Evolutionary conservation across 2,113 vertebrate species (phyloP).

Genomic region (Periophthalmus modestus): DNA sequence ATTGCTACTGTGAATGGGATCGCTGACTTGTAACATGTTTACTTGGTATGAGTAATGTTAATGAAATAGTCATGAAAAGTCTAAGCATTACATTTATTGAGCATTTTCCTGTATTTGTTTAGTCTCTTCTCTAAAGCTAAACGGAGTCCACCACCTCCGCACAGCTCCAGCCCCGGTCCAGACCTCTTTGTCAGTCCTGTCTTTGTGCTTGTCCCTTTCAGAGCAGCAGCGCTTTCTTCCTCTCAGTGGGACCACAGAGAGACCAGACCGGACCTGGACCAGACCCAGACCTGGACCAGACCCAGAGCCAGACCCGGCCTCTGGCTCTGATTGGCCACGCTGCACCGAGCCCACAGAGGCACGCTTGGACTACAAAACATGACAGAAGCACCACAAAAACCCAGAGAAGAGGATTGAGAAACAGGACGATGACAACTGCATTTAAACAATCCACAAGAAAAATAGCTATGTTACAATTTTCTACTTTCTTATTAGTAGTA

Average conservation of each 20-base stretch:
- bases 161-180: conserved; percentile 42
- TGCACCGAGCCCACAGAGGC: conserved; percentile 59
- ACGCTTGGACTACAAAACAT: conserved; percentile 64
- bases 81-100: too few species aligned
- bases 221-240: conserved; percentile 56
- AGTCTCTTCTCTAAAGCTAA: too few species aligned
- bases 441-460: too few species aligned
- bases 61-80: too few species aligned
- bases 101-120: too few species aligned
- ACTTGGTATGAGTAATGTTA: too few species aligned
- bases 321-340: conserved; percentile 70
- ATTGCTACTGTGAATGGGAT: too few species aligned
- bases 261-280: conserved; percentile 22
- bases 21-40: too few species aligned
- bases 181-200: conserved; percentile 61
- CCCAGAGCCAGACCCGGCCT: conserved; percentile 60
- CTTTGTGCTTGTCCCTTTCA: conserved; percentile 72
- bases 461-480: too few species aligned
- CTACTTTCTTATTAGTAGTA: too few species aligned
- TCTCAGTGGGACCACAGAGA: conserved; percentile 74
- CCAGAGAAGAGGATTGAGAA: conserved; percentile 14
- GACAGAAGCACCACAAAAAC: conserved; percentile 33
- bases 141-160: neutral
- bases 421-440: too few species aligned
- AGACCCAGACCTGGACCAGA: conserved; percentile 60